Evolutionary conservation across 2,113 vertebrate species (phyloP).

Genomic region (mouse (Mus musculus)): GRCm39 chr13:83754001-83754500

Average conservation of each 20-base stretch:
- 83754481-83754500: not conserved
- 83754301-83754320: not conserved
- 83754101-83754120: not conserved
- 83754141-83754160: not conserved
- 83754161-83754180: constrained; percentile 49
- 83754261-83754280: not conserved
- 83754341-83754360: fast-evolving
- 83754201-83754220: not conserved
- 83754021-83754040: constrained; percentile 22
- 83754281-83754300: not conserved
- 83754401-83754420: not conserved
- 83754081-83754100: constrained; percentile 19
- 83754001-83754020: not conserved
- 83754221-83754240: not conserved
- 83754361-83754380: not conserved
- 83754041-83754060: constrained; percentile 33
- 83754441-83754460: not conserved
- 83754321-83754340: not conserved
- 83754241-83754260: not conserved
- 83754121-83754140: constrained; percentile 43
- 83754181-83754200: not conserved
- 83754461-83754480: not conserved
- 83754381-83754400: not conserved
- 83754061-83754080: not conserved
- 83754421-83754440: not conserved